Evolutionary conservation across 1,140 invertebrate genomes (phyloP).

Genomic region (Chironomus striatipennis): DNA sequence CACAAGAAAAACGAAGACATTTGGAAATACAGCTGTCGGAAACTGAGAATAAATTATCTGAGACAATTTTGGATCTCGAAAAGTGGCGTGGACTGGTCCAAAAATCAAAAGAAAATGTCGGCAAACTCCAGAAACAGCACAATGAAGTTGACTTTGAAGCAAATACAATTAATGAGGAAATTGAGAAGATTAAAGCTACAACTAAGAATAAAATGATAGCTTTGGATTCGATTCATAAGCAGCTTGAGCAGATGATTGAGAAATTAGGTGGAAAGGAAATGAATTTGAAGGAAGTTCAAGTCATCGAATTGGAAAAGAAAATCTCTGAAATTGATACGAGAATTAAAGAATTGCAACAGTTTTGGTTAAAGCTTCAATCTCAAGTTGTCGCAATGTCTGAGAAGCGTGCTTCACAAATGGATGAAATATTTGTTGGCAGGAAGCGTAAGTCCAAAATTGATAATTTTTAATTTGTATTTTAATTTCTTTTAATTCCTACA

Average conservation of each 20-base stretch:
- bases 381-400: conserved; percentile 55
- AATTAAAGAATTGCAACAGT: conserved; percentile 53
- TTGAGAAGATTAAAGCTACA: conserved; percentile 32
- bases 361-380: conserved; percentile 65
- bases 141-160: conserved; percentile 28
- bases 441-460: conserved; percentile 50
- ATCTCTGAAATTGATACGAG: conserved; percentile 49
- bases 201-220: conserved; percentile 36
- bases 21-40: conserved; percentile 51
- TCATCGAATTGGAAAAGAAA: conserved; percentile 50
- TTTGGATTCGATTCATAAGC: conserved; percentile 32
- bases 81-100: conserved; percentile 39
- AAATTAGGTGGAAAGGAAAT: conserved; percentile 38
- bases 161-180: conserved; percentile 25
- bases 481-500: conserved; percentile 32
- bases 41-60: conserved; percentile 54
- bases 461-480: no score
- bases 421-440: conserved; percentile 54
- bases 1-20: conserved; percentile 40
- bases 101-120: conserved; percentile 27
- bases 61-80: conserved; percentile 52
- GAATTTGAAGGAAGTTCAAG: conserved; percentile 44
- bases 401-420: conserved; percentile 53
- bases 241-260: conserved; percentile 28
- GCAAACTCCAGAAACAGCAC: conserved; percentile 28